Evolutionary conservation across 2,888 invertebrate species (phyloP).

Genomic region (Ellobium chinense): DNA sequence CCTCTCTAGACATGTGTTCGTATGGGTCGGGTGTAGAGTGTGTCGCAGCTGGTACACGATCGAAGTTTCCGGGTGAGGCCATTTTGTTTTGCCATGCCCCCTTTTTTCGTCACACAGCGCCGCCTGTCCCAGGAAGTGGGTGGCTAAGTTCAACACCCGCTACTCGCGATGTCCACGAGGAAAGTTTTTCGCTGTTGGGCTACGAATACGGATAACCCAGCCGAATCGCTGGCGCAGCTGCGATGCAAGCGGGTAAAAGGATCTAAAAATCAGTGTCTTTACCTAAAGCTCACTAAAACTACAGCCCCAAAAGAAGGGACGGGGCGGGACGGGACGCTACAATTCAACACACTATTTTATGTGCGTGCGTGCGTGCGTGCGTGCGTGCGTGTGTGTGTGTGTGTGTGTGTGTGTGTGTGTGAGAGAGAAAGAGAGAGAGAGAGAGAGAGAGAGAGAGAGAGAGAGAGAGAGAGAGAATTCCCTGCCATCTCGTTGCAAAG

Average conservation of each 20-base stretch:
- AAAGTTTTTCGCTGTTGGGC: neutral
- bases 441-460: no score
- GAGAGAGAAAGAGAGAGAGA: neutral
- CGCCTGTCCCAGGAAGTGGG: constrained; percentile 57
- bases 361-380: neutral
- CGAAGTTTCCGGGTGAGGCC: constrained; percentile 63
- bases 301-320: no score
- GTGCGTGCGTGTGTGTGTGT: neutral
- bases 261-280: no score
- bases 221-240: no score
- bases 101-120: constrained; percentile 55
- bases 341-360: no score
- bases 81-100: constrained; percentile 55
- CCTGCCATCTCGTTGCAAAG: no score
- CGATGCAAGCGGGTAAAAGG: no score
- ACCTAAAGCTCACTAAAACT: no score
- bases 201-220: no score
- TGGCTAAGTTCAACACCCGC: constrained; percentile 50
- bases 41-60: constrained; percentile 52
- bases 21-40: constrained; percentile 59
- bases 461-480: no score
- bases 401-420: neutral
- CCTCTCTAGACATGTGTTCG: constrained; percentile 60
- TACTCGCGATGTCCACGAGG: neutral
- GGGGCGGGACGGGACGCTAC: no score